phyloP scores from a whole-genome alignment of 2,113 vertebrate genomes.

The Chlamydotis undulata region DNA sequence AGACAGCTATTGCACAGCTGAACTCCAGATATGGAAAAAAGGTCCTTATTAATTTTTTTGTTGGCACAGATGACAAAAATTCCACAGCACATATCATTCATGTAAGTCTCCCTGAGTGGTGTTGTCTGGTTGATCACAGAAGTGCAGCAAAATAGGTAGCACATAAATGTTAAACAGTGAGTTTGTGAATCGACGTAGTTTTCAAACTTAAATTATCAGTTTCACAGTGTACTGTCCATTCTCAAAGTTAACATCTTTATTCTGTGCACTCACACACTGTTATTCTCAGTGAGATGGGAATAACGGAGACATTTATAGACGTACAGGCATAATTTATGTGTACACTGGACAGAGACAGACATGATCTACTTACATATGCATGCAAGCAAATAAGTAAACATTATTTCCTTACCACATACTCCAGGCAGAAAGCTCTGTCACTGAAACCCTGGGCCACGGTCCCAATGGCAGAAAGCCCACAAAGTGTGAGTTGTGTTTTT shows the following conservation, averaged over 20 bases:
- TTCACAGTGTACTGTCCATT: neutral
- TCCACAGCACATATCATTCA: slow-evolving; percentile 91
- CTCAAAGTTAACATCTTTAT: neutral
- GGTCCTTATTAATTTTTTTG: slow-evolving; percentile 89
- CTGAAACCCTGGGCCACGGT: neutral
- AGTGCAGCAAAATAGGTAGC: neutral
- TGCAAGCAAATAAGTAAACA: neutral
- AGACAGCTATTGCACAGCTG: slow-evolving; percentile 84
- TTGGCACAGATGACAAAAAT: slow-evolving; percentile 91
- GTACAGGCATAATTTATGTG: neutral
- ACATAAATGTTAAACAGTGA: neutral
- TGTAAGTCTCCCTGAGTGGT: slow-evolving; percentile 79
- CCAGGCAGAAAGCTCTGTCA: neutral
- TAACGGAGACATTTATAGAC: neutral
- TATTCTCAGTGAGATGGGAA: neutral
- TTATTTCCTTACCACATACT: neutral
- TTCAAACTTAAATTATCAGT: neutral
- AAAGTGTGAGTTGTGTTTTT: neutral
- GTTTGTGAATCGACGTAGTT: neutral
- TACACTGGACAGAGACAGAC: neutral
- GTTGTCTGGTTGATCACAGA: neutral
- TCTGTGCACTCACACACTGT: neutral
- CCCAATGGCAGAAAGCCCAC: neutral
- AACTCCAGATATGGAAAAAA: slow-evolving; percentile 89
- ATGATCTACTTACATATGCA: neutral